Base-by-base conservation (phyloP, 2,888 invertebrate species). In the Watsonalla binaria region DNA sequence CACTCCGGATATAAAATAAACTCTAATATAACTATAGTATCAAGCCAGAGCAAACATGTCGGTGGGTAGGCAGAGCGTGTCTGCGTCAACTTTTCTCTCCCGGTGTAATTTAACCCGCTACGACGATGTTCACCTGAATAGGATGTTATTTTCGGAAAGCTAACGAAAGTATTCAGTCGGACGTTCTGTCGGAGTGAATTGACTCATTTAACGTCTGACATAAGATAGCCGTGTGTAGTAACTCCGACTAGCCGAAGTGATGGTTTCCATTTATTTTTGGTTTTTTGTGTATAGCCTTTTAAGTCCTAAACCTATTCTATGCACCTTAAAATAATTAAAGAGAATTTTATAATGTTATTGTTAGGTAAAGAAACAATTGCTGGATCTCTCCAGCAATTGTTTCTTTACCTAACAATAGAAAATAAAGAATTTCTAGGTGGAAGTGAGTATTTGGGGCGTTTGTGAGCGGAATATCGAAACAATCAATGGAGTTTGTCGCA, bases 381-480 rank as follows among this genome's bases (percentile, higher is more conserved):
- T 51, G 34, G 35, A 46, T n/a, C n/a, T n/a, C n/a, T n/a, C n/a
- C n/a, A n/a, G n/a, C n/a, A n/a, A n/a, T n/a, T n/a, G n/a, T n/a
- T n/a, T n/a, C n/a, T n/a, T n/a, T n/a, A n/a, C n/a, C n/a, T n/a
- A n/a, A n/a, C n/a, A 13, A 51, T 7, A 35, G n/a, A 35, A 13
- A 15, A 15, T 13, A 6, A 46, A 34, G 13, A 9, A 46, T 24
- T 24, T 4, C 24, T 24, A 24, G 24, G 55, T 60, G 65, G 63
- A 68, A 73, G 62, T 69, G 61, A 70, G 68, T 74, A 71, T 74
- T 68, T 74, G 70, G 60, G 56, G 70, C 69, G 76, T 73, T 74
- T 82, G 85, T 82, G 87, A 81, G 76, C 81, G 82, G 88, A 89
- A 90, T 89, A 87, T 82, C 82, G 86, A 88, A 82, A 87, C 87